These are phyloP conservation scores for Leptoclinus maculatus DNA, from an alignment of 2,797 vertebrate genomes.

Conservation along the genomic window DNA sequence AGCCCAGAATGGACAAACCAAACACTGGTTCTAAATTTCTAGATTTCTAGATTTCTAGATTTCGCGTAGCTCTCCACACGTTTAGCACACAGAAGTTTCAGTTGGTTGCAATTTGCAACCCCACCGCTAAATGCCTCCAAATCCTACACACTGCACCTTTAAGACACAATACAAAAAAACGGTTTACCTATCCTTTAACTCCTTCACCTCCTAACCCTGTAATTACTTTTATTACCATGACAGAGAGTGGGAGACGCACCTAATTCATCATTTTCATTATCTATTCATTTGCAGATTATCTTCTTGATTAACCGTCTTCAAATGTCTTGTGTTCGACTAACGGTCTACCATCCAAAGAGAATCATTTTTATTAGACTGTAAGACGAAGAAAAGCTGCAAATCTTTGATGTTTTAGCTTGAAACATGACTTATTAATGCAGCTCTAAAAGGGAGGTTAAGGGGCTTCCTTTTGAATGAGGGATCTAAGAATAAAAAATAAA, in stretches of 20 bases:
- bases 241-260: not conserved
- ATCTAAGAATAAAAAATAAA: not conserved
- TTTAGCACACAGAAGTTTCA: not conserved
- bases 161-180: not conserved
- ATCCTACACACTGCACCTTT: not conserved
- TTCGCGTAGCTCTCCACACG: not conserved
- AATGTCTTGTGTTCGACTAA: not conserved
- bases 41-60: not conserved
- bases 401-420: not conserved
- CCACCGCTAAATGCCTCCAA: not conserved
- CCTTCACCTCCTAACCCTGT: not conserved
- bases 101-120: not conserved
- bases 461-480: not conserved
- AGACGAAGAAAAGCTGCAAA: not conserved
- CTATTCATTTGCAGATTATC: not conserved
- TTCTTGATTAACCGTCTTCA: not conserved
- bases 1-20: not conserved
- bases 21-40: not conserved
- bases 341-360: not conserved
- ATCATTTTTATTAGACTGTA: not conserved
- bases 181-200: not conserved
- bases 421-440: not conserved
- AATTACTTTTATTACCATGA: not conserved
- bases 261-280: not conserved
- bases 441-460: not conserved